Percentiles rank a stretch among this genome's conserved stretches.
Conservation (phyloP, 2,113 vertebrate species). For the Panurus biarmicus region DNA sequence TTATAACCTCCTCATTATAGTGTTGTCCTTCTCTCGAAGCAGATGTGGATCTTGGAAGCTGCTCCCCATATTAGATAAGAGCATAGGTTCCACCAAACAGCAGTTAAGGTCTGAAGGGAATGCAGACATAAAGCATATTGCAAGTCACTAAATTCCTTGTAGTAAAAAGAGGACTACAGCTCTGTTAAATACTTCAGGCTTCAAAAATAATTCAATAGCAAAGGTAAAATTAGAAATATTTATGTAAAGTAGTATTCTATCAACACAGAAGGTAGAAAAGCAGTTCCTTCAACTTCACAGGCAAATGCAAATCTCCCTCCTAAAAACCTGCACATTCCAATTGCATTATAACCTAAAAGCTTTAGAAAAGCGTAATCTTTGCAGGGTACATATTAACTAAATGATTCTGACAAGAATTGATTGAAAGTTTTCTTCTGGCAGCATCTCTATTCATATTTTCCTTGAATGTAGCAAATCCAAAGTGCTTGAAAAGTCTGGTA, state of each 20-base stretch:
- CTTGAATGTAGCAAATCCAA: background rate
- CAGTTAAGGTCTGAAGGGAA: background rate
- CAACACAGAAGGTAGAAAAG: background rate
- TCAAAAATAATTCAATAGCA: background rate
- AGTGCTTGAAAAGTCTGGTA: background rate
- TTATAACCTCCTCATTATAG: background rate
- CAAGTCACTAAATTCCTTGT: background rate
- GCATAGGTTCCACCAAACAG: background rate
- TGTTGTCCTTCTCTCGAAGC: background rate
- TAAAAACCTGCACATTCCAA: background rate
- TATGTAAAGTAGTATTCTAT: background rate
- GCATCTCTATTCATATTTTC: background rate
- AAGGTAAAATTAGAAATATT: background rate
- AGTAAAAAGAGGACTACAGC: background rate
- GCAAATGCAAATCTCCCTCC: background rate
- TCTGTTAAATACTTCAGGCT: background rate
- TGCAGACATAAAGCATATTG: background rate
- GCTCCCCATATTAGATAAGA: background rate
- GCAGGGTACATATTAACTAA: background rate
- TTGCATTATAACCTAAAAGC: background rate
- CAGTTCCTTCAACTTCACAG: background rate
- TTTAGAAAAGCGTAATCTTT: background rate
- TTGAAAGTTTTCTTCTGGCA: background rate
- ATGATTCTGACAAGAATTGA: background rate
- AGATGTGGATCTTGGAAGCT: background rate